Evolutionary conservation across 1,140 invertebrate genomes (phyloP).

Genomic region (Dinoponera quadriceps): DNA sequence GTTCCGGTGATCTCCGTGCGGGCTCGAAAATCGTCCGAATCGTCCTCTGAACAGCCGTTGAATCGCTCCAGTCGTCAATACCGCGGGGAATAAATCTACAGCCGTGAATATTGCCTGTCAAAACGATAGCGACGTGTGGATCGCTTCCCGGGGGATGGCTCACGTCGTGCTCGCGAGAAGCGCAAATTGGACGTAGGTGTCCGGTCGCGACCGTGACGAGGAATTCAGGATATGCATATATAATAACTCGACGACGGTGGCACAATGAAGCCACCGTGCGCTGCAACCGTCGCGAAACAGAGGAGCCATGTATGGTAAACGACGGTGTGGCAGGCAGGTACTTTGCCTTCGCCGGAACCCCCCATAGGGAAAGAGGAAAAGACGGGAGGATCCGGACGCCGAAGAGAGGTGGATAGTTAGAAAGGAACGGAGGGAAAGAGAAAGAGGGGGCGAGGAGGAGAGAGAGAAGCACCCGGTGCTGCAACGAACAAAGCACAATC

Average conservation of each 20-base stretch:
- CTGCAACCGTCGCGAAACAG: constrained; percentile 56
- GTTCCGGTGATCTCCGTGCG: background rate
- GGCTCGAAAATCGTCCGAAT: background rate
- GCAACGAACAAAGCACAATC: constrained; percentile 46
- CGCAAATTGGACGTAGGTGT: constrained; percentile 54
- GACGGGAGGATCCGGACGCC: background rate
- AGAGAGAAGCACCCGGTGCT: background rate
- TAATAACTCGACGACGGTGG: constrained; percentile 64
- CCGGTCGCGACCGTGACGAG: constrained; percentile 55
- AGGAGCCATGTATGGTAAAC: constrained; percentile 72
- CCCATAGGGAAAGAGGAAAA: constrained; percentile 59
- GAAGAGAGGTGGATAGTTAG: no score
- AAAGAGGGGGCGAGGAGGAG: background rate
- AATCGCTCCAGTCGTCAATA: background rate
- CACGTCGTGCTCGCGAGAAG: constrained; percentile 41
- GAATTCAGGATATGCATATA: constrained; percentile 63
- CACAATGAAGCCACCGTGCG: constrained; percentile 68
- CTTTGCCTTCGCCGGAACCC: constrained; percentile 57
- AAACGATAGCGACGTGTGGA: background rate
- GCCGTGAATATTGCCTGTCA: background rate
- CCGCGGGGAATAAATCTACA: background rate
- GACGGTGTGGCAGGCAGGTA: constrained; percentile 67
- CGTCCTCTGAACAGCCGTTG: background rate
- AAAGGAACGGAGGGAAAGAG: background rate
- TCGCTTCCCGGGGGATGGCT: constrained; percentile 1